Percentiles rank a stretch among this genome's conserved stretches.
These are phyloP conservation scores for Centropyge bicolor DNA, from an alignment of 2,797 vertebrate species.

Conservation along the genomic window DNA sequence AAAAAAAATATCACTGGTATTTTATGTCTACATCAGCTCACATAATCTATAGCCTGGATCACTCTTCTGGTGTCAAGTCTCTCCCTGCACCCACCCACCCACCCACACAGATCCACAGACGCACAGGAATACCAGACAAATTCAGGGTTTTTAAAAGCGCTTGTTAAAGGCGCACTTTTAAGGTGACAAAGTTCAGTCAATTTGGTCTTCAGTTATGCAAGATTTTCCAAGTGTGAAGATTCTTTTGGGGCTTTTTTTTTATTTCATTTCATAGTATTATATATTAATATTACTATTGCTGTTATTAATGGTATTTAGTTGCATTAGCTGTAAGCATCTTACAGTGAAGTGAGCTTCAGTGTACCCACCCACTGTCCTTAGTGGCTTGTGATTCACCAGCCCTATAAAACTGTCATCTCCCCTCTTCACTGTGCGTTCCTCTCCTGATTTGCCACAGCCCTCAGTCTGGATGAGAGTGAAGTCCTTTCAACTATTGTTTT, in stretches of 20 bases:
- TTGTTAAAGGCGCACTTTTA: conserved; percentile 63
- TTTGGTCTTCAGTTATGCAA: conserved; percentile 77
- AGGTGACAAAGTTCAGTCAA: conserved; percentile 57
- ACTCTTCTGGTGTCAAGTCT: conserved; percentile 14
- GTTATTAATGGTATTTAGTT: conserved; percentile 71
- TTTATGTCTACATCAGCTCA: conserved; percentile 14
- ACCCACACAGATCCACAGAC: conserved; percentile 49
- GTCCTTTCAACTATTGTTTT: conserved; percentile 46
- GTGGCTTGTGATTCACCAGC: conserved; percentile 61
- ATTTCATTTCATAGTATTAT: conserved; percentile 70
- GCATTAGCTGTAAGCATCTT: conserved; percentile 70
- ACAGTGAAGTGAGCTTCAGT: conserved; percentile 66
- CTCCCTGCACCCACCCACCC: conserved; percentile 2
- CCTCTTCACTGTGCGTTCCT: conserved; percentile 26
- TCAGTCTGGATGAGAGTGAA: conserved; percentile 27
- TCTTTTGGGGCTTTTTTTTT: conserved; percentile 60
- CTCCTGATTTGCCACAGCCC: conserved; percentile 28
- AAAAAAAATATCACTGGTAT: conserved; percentile 1
- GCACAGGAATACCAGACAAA: conserved; percentile 73
- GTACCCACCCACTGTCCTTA: conserved; percentile 49
- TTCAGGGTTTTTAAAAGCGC: conserved; percentile 82
- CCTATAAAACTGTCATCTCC: conserved; percentile 39
- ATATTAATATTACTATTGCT: conserved; percentile 65
- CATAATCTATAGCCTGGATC: conserved; percentile 14
- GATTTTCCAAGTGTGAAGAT: conserved; percentile 66